A percentile compares a stretch with the other conserved stretches of the same genome.
Conservation (phyloP, 2,888 invertebrate genomes). For the Amorpha juglandis region DNA sequence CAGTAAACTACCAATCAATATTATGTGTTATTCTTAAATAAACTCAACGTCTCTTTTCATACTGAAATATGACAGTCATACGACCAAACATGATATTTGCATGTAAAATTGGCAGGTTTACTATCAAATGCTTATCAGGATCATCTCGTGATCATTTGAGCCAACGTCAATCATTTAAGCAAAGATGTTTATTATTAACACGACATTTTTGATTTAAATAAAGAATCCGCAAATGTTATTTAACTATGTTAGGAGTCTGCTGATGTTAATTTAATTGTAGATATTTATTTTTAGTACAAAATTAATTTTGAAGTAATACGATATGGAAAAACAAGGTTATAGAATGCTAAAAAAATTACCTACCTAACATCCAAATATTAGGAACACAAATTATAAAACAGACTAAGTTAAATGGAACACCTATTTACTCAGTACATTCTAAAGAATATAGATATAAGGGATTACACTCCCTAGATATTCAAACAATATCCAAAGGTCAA, state of each 20-base stretch:
- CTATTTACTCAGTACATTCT: too few species aligned
- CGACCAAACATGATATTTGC: slow-evolving; percentile 2
- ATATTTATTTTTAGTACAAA: too few species aligned
- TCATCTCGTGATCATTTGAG: slow-evolving; percentile 2
- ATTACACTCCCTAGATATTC: not conserved
- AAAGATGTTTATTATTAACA: not conserved
- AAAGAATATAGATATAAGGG: too few species aligned
- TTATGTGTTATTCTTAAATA: not conserved
- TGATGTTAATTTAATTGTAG: not conserved
- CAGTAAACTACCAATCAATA: too few species aligned
- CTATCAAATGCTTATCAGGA: slow-evolving; percentile 6
- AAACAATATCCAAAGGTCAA: slow-evolving; percentile 6
- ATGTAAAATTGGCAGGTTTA: slow-evolving; percentile 13
- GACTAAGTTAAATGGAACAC: too few species aligned
- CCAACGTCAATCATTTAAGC: slow-evolving; percentile 2
- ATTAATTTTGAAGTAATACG: too few species aligned
- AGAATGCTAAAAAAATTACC: too few species aligned
- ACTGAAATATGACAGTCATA: not conserved
- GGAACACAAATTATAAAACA: too few species aligned
- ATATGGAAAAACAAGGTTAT: too few species aligned
- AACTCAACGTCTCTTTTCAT: not conserved
- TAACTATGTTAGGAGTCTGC: not conserved
- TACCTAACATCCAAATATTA: too few species aligned
- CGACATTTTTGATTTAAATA: slow-evolving; percentile 3
- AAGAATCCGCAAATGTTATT: not conserved